Base-by-base conservation (phyloP, 37 sponge, comb jelly and placozoan species). In the Dysidea cf. avara region DNA sequence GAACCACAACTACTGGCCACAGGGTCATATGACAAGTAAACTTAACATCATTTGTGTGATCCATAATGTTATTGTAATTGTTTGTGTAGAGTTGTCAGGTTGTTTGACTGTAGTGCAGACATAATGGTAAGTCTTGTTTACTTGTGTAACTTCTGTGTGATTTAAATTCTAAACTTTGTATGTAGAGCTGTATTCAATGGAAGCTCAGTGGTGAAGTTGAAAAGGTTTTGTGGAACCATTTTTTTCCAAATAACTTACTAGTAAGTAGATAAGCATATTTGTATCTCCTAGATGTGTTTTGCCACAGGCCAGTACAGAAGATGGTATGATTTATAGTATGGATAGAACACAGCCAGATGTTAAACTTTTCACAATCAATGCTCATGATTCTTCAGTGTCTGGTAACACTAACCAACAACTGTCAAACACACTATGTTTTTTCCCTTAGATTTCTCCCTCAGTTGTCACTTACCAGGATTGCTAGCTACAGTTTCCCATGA, bases 221-320 rank as follows among this genome's bases (percentile, higher is more conserved):
- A 78, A 92, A 81, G 36, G 81, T 95, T 2, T 3, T 92, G 5
- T 98, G 99, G 99, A 86, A 95, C 56, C 93, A 86, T 38, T 76
- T 92, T 4, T 30, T 78, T 30, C 87, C 99, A 48, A 70, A 83
- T 20, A 51, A 56, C 24, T 79, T 98, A 14, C 55, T 98, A 64
- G 94, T 90, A 20, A 74, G 86, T 40, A 48, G 28, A 20, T 25
- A 6, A 3, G 11, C 40, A 7, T 24, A 11, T 18, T 11, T 11
- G 14, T 35, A 16, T n/a, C 59, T 21, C 39, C 29, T 58, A 58
- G 22, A 24, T 31, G 13, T 20, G 16, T 69, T 11, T 69, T 48
- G 60, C 14, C 30, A 6, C 71, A 89, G 83, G 96, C 82, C 0
- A 68, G 84, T 24, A 84, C 92, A 26, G 82, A 88, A 24, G 34